Evolutionary conservation across 2,888 invertebrate species (phyloP), one percentile per base, ranked within the genome.

Genomic region (Hemithea aestivaria): DNA sequence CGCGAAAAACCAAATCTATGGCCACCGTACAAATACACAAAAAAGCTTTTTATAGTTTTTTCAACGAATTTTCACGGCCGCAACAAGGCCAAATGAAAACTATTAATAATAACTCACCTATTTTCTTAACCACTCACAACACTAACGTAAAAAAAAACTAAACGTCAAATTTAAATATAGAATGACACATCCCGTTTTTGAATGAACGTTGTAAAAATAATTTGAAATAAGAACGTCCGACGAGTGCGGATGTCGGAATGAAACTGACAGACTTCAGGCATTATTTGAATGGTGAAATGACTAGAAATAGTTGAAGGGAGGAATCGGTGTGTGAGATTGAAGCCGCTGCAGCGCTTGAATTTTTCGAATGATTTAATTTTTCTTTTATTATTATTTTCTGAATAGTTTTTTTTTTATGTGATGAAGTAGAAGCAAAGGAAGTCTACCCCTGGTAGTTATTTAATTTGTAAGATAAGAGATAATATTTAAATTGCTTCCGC

Each of bases 281-380:
- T 54, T 52, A 61, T 69, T 71, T 75, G 75, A 73, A 76, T 73
- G 73, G 57, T 58, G 55, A 73, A 80, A 79, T 78, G 79, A 77
- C 64, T 74, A 75, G 70, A 77, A 78, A 81, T 79, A 78, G 78
- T 67, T 61, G 65, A 70, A 70, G 81, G 80, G 78, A 66, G 73
- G 79, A 66, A 66, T 66, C 43, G 49, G 27, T 20, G 27, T 20
- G 33, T 40, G 41, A 36, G 29, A 29, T 30, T 10, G 32, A 31
- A 72, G 58, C 47, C 51, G 38, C 49, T 46, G 12, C 41, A 70
- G 63, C 75, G 76, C 73, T 73, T 50, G n/a, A 11, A 7, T 28
- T 34, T 22, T 10, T 12, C 11, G 7, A 11, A n/a, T 6, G 5
- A 10, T 21, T 29, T 20, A 16, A 20, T 21, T 1, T n/a, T n/a